Percentiles rank a stretch among this genome's conserved stretches.
These are phyloP conservation scores for Lochmaea crataegi DNA, from an alignment of 2,888 invertebrate species.

Conservation along the genomic window DNA sequence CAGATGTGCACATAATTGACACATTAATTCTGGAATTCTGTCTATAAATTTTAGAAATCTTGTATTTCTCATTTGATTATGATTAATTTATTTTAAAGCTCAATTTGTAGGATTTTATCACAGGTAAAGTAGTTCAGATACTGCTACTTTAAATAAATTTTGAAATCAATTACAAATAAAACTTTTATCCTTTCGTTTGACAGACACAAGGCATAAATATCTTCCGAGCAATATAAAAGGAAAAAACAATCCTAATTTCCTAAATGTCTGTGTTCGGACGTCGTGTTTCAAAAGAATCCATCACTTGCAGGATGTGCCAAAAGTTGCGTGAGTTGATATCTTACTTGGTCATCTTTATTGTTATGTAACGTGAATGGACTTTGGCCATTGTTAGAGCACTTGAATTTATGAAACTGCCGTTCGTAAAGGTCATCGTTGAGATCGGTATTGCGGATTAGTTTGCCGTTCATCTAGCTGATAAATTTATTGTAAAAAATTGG, in stretches of 20 bases:
- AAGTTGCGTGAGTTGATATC: slow-evolving; percentile 38
- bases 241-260: slow-evolving; percentile 26
- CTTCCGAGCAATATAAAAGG: slow-evolving; percentile 3
- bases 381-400: slow-evolving; percentile 40
- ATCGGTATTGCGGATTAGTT: not conserved
- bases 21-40: no score
- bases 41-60: no score
- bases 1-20: no score
- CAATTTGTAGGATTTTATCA: no score
- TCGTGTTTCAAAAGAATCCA: slow-evolving; percentile 30
- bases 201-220: not conserved
- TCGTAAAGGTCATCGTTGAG: slow-evolving; percentile 26
- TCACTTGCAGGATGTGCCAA: slow-evolving; percentile 27
- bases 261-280: slow-evolving; percentile 21
- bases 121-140: no score
- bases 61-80: no score
- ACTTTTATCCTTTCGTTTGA: not conserved
- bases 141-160: not conserved
- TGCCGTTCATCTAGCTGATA: not conserved
- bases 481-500: no score
- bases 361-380: slow-evolving; percentile 35
- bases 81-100: no score
- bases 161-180: not conserved
- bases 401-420: slow-evolving; percentile 41
- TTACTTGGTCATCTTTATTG: slow-evolving; percentile 40